Base-by-base conservation (phyloP, 2,888 invertebrate species). In the Ennomos quercinarius region DNA sequence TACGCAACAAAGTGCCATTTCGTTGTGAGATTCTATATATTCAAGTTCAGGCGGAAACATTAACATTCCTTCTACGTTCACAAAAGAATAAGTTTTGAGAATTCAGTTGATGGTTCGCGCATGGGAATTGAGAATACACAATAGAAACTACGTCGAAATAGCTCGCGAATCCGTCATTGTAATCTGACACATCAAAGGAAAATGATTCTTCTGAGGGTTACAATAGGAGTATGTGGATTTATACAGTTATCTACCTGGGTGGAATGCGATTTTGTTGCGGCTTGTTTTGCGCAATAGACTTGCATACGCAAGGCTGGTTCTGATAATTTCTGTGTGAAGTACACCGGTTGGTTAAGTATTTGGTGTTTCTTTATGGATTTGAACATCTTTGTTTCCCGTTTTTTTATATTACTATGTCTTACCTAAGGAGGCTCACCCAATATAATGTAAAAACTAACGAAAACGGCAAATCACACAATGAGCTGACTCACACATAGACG, bases 31-130 rank as follows among this genome's bases (percentile, higher is more conserved):
- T 83, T 83, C 80, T 79, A 80, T 78, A 27, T 27, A 74, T 77
- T 77, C 86, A 79, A 87, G 86, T 90, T 85, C 86, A 88, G 81
- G 75, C 90, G 91, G 90, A 91, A 87, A 82, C 90, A 90, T 91
- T 90, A 90, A 90, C 84, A 91, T 91, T 91, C 91, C 84, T 89
- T 83, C 79, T 80, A 74, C 86, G 85, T 87, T 81, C 84, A 80
- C 88, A 90, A 91, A 91, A 89, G 89, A 88, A 88, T 86, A 90
- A 86, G 84, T 90, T 91, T 91, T 87, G 81, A 89, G 91, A 90
- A 91, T 76, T 83, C 75, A 77, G 72, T 74, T 80, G 82, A 80
- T 80, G 83, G 80, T 80, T 77, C 70, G 82, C 82, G 84, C 87
- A 88, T 89, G 89, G 78, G 89, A 89, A 88, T 86, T 71, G 39